Evolutionary conservation across 2,113 vertebrate species (phyloP).

Genomic region (Excalfactoria chinensis): DNA sequence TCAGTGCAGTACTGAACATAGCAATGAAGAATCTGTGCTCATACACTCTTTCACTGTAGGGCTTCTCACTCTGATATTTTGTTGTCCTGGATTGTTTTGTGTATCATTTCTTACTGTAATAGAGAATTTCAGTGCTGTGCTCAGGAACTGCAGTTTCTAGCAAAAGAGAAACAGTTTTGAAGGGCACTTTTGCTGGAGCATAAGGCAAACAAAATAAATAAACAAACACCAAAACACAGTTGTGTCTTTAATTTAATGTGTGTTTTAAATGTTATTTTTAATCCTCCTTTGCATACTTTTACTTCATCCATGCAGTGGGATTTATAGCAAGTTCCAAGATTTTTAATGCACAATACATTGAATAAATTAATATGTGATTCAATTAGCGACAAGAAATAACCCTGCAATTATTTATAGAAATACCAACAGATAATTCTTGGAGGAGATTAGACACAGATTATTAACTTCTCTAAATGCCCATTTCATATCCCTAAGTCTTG

Average conservation of each 20-base stretch:
- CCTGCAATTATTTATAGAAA: conserved; percentile 30
- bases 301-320: neutral
- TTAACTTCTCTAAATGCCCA: conserved; percentile 45
- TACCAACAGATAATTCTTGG: neutral
- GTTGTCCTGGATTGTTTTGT: neutral
- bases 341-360: neutral
- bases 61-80: neutral
- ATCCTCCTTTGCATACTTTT: neutral
- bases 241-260: neutral
- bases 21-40: neutral
- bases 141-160: neutral
- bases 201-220: conserved; percentile 33
- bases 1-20: neutral
- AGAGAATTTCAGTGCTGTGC: neutral
- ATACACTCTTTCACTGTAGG: neutral
- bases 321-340: neutral
- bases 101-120: neutral
- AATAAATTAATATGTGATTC: neutral
- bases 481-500: conserved; percentile 1
- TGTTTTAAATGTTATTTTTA: neutral
- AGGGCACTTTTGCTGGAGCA: conserved; percentile 31
- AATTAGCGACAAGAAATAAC: neutral
- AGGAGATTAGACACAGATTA: conserved; percentile 24
- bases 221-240: neutral
- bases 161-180: conserved; percentile 23